Base-by-base conservation (phyloP, 1,140 invertebrate genomes). In the Subanguina moxae region DNA sequence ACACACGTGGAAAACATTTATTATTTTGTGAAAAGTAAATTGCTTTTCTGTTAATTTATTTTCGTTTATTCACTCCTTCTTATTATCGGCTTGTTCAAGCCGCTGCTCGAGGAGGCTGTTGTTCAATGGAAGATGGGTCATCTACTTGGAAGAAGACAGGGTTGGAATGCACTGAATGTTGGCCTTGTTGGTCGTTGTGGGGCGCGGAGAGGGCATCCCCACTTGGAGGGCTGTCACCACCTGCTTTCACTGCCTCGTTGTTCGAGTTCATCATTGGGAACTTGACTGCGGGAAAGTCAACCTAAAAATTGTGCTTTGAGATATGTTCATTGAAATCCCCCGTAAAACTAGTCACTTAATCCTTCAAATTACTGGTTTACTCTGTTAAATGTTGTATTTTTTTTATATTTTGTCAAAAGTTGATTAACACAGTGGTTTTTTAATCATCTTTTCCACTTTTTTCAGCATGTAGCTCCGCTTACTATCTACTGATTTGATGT, bases 241-340 rank as follows among this genome's bases (percentile, higher is more conserved):
- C 27, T n/a, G 28, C 32, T 7, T 65, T 65, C 17, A 17, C 52
- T 28, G 62, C 52, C 19, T 43, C 62, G 52, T 5, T 27, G 42
- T 43, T 63, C 28, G 25, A 25, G 17, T 48, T 27, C 5, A 71
- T 30, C 23, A 23, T 25, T 17, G 74, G 72, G 43, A 75, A 68
- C 45, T 76, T 76, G 32, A 77, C 86, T 0, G 85, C 87, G 43
- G 78, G 76, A 1, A 83, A 82, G 48, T 85, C 81, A 0, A 75
- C 76, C 0, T 89, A 77, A 74, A 88, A 38, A 38, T 38, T 38
- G 3, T 38, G 3, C 3, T 38, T 38, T 38, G 3, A 5, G 32
- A 38, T 5, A 38, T n/a, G n/a, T n/a, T n/a, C n/a, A n/a, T n/a
- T n/a, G n/a, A n/a, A n/a, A n/a, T n/a, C n/a, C n/a, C n/a, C n/a